These are phyloP conservation scores for Ischnura elegans DNA, from an alignment of 2,888 invertebrate species.

Conservation along the genomic window DNA sequence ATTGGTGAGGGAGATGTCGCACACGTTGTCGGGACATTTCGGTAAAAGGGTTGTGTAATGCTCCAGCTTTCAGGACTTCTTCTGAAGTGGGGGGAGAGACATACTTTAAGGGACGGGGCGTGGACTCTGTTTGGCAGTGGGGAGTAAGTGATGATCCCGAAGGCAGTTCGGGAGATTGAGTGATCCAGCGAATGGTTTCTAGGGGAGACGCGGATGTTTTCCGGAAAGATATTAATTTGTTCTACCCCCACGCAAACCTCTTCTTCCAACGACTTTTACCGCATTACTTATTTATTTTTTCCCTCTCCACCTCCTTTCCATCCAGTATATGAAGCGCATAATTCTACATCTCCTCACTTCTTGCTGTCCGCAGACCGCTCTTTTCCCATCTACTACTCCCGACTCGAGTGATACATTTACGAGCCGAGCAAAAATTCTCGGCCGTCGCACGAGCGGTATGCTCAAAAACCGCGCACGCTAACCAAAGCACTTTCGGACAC, in stretches of 20 bases:
- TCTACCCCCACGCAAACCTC: background rate
- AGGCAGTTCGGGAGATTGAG: slow-evolving; percentile 66
- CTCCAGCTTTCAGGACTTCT: no score
- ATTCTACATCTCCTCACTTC: slow-evolving; percentile 32
- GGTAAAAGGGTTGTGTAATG: no score
- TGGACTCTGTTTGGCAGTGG: background rate
- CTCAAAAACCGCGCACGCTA: background rate
- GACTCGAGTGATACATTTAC: background rate
- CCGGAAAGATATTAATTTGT: slow-evolving; percentile 65
- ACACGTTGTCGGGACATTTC: no score
- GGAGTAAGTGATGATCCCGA: slow-evolving; percentile 65
- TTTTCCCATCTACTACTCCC: background rate
- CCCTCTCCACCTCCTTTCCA: background rate
- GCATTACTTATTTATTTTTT: no score
- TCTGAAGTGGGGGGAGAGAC: background rate
- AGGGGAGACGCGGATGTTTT: slow-evolving; percentile 58
- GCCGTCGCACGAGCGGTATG: background rate
- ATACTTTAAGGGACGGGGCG: background rate
- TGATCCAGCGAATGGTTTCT: slow-evolving; percentile 60
- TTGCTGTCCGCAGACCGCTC: background rate
- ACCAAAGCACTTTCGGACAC: background rate
- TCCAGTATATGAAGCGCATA: slow-evolving; percentile 50
- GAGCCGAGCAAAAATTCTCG: background rate
- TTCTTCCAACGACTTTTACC: background rate
- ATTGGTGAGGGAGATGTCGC: no score